These are phyloP conservation scores for Pollachius pollachius DNA, from an alignment of 2,113 vertebrate genomes.

Conservation along the genomic window DNA sequence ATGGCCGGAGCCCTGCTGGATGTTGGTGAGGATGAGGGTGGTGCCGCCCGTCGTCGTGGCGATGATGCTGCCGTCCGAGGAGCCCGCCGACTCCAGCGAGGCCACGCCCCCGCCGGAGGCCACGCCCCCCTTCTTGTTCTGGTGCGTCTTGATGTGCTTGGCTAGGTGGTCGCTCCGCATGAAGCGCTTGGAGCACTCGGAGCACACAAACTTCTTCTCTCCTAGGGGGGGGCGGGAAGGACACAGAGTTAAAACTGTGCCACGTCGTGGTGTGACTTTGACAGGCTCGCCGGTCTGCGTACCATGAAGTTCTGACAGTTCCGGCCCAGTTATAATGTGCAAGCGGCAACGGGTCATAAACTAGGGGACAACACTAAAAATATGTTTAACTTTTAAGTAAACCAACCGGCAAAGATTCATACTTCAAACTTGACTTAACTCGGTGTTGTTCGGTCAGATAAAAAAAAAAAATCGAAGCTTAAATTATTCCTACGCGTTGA, in stretches of 20 bases:
- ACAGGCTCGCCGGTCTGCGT: no score
- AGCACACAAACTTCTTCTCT: slow-evolving; percentile 99
- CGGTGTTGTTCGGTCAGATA: no score
- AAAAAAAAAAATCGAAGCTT: no score
- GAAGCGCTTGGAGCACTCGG: slow-evolving; percentile 98
- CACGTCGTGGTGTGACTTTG: neutral
- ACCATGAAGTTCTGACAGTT: no score
- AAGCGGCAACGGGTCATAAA: no score
- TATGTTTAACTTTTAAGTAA: no score
- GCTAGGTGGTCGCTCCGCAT: slow-evolving; percentile 99
- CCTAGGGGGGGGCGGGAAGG: slow-evolving; percentile 70
- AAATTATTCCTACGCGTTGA: no score
- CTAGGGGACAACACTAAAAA: no score
- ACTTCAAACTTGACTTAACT: no score
- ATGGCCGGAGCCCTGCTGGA: slow-evolving; percentile 93
- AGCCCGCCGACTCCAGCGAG: slow-evolving; percentile 86
- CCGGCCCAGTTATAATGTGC: no score
- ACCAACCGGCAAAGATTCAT: no score
- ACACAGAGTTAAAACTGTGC: slow-evolving; percentile 9
- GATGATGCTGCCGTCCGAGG: slow-evolving; percentile 91
- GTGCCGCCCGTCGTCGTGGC: slow-evolving; percentile 88
- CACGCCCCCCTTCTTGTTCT: slow-evolving; percentile 98
- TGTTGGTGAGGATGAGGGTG: slow-evolving; percentile 99
- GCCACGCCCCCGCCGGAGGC: slow-evolving; percentile 88
- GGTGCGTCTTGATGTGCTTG: slow-evolving; percentile 99